phyloP scores from a whole-genome alignment of 2,888 invertebrate genomes.

The Eupithecia dodoneata region DNA sequence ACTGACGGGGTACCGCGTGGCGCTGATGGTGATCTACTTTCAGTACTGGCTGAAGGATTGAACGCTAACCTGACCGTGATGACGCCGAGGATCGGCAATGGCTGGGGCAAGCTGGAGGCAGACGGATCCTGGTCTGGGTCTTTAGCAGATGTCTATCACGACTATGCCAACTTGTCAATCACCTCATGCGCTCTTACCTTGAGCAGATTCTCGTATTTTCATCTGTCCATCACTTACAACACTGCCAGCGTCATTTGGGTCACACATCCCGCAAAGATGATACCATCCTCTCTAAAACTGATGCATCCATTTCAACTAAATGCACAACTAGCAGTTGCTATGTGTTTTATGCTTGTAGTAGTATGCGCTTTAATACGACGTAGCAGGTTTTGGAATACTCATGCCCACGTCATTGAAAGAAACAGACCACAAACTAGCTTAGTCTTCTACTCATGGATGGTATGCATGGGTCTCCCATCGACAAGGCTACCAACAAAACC shows the following conservation, averaged over 20 bases:
- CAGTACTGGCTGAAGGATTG: constrained; percentile 58
- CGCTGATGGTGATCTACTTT: constrained; percentile 67
- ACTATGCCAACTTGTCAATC: constrained; percentile 72
- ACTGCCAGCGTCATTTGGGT: constrained; percentile 61
- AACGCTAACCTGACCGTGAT: constrained; percentile 63
- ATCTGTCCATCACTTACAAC: constrained; percentile 64
- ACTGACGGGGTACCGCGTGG: constrained; percentile 58
- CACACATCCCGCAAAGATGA: constrained; percentile 57
- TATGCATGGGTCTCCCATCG: constrained; percentile 68
- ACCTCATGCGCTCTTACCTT: constrained; percentile 67
- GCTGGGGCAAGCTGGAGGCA: constrained; percentile 65
- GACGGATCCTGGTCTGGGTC: constrained; percentile 72
- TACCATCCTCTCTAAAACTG: constrained; percentile 66
- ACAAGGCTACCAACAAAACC: constrained; percentile 59
- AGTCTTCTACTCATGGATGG: constrained; percentile 64
- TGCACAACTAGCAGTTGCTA: constrained; percentile 55
- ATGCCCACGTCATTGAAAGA: constrained; percentile 37
- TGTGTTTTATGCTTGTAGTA: constrained; percentile 59
- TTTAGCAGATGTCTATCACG: constrained; percentile 64
- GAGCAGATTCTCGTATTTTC: constrained; percentile 60
- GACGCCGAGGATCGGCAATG: constrained; percentile 60
- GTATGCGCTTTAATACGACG: constrained; percentile 54
- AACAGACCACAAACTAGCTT: constrained; percentile 48
- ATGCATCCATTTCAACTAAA: constrained; percentile 60
- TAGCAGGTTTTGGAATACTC: constrained; percentile 46